Evolutionary conservation across 2,113 vertebrate genomes (phyloP), one percentile per base, ranked within the genome.

Genomic region (Ctenomys sociabilis): DNA sequence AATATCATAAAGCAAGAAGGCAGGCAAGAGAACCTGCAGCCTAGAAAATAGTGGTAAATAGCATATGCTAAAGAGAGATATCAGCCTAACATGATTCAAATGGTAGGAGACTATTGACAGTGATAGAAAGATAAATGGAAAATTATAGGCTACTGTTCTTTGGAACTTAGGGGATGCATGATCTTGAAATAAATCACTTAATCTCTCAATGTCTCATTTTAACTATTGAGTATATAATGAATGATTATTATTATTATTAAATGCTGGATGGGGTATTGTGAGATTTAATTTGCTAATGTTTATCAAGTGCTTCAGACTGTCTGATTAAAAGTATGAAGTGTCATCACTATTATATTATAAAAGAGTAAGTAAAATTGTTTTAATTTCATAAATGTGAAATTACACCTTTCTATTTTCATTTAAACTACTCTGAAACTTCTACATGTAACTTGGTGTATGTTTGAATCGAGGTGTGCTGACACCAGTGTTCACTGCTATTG

Each of bases 301-400:
- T 97, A 97, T 92, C 97, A 93, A 97, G 97, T 97, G 78, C 97
- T 96, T 97, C 95, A 96, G 95, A 96, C 90, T 93, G 90, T 96
- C 96, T 97, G 96, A 97, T 97, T 98, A 97, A 93, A 97, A 97
- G 91, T 95, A 96, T 97, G 90, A 97, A 98, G 97, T 90, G 92
- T 95, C 93, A 90, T 97, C 78, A 93, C 96, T 92, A 96, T 95
- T 96, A 92, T 84, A 92, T 83, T 84, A 95, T 94, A 95, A 95
- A 95, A 96, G 92, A 96, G 84, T 95, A 84, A 93, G 85, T 73
- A 77, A 92, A 95, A 97, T 96, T 90, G 95, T 96, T 96, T 95
- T 98, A 98, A 97, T 97, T 97, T 97, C 92, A 97, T 97, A 97
- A 97, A 97, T 97, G 96, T 93, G 78, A 96, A 97, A 98, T 97